Conservation (phyloP, 2,888 invertebrate species). For the Digitonthophagus gazella region DNA sequence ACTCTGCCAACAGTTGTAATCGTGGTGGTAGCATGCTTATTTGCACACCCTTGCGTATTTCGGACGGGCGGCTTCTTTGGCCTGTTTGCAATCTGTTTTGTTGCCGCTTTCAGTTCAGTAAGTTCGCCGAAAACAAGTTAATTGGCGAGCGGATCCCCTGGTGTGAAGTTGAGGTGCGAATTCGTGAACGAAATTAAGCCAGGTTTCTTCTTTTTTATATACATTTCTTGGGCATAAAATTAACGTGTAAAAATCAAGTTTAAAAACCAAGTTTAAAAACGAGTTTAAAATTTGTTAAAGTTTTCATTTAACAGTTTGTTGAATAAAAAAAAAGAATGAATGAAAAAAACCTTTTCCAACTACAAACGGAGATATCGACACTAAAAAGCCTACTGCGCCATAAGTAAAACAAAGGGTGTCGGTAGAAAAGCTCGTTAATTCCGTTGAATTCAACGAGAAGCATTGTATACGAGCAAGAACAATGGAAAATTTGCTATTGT, state of each 20-base stretch:
- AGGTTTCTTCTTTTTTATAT: too few species aligned
- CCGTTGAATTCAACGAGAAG: constrained; percentile 23
- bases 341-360: not conserved
- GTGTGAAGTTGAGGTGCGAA: not conserved
- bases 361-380: not conserved
- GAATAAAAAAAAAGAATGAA: not conserved
- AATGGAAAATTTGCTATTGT: constrained; percentile 41
- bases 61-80: constrained; percentile 25
- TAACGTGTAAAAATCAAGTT: too few species aligned
- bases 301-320: too few species aligned
- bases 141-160: constrained; percentile 13
- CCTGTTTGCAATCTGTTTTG: constrained; percentile 25
- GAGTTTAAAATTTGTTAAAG: too few species aligned
- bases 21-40: constrained; percentile 32
- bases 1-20: constrained; percentile 25
- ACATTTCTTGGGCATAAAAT: too few species aligned
- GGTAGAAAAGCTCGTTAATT: constrained; percentile 24
- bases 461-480: constrained; percentile 24
- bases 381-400: not conserved
- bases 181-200: not conserved
- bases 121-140: constrained; percentile 26
- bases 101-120: constrained; percentile 20
- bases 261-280: too few species aligned
- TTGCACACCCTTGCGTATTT: constrained; percentile 31
- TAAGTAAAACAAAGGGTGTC: not conserved